Base-by-base conservation (phyloP, 2,888 invertebrate genomes). In the Torymus tubicola region DNA sequence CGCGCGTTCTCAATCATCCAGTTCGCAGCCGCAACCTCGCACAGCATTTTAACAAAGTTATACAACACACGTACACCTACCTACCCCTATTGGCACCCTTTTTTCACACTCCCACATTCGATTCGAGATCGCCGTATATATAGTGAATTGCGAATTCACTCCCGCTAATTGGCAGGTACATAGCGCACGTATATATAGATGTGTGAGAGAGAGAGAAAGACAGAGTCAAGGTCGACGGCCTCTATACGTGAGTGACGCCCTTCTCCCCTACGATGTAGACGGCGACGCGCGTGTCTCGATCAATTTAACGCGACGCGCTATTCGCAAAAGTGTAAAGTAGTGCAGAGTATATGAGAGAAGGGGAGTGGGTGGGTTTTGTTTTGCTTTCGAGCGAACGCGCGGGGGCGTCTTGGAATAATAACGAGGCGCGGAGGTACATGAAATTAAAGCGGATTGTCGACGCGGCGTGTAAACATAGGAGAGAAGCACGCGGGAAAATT, bases 161-260 rank as follows among this genome's bases (percentile, higher is more conserved):
- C 31, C 65, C 53, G 67, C 14, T 74, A 74, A 80, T 80, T 80
- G 80, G 60, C 74, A 72, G 72, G 72, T 76, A 60, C 24, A 50
- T 50, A 52, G 24, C 2, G 52, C 16, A 4, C 4, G 8, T 42
- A 42, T 42, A 42, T 31, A 8, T 42, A 42, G 5, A 42, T 42
- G 1, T 42, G 8, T 8, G 42, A 5, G 42, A 31, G 61, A 61
- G 58, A 24, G 61, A 31, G 64, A n/a, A 21, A 24, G n/a, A 24
- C 24, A n/a, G n/a, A 61, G 24, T 73, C 73, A 73, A 73, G 73
- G 63, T 64, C 73, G 73, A 64, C 55, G 73, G 12, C 60, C 71
- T 8, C 21, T 2, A 21, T 2, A 42, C 42, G 42, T 4, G 21
- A 21, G 21, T 21, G 21, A 21, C 21, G 31, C 31, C 5, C 31